Evolutionary conservation across 2,888 invertebrate species (phyloP).

Genomic region (Hirudinaria manillensis): DNA sequence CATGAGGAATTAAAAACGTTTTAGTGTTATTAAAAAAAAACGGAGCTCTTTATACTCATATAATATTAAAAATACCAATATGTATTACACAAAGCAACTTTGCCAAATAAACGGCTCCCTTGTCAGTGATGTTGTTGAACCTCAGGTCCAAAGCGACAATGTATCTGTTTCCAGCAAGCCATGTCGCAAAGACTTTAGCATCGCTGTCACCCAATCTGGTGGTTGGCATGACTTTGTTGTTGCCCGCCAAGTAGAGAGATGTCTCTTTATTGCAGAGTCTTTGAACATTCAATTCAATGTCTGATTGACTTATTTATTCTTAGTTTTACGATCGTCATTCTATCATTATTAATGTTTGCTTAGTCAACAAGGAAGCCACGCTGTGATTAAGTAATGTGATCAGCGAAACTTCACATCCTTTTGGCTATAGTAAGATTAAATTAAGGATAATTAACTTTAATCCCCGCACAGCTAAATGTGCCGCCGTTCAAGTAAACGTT

Average conservation of each 20-base stretch:
- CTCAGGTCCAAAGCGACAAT: slow-evolving; percentile 45
- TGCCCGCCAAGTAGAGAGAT: slow-evolving; percentile 21
- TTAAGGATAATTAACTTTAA: neutral
- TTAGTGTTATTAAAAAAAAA: neutral
- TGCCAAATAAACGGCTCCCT: slow-evolving; percentile 41
- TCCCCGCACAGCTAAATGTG: neutral
- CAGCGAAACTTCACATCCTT: neutral
- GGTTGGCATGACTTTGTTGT: slow-evolving; percentile 12
- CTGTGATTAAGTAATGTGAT: neutral
- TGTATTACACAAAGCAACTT: slow-evolving; percentile 14
- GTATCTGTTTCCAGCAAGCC: slow-evolving; percentile 10
- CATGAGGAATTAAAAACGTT: neutral
- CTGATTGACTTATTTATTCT: neutral
- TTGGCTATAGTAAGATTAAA: neutral
- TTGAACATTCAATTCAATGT: neutral
- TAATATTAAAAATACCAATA: neutral
- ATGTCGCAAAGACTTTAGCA: neutral
- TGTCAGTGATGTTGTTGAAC: slow-evolving; percentile 52
- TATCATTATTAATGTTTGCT: too few species aligned
- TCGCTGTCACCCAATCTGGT: slow-evolving; percentile 13
- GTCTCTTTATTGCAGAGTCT: slow-evolving; percentile 24
- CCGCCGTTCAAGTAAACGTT: neutral
- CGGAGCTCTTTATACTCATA: neutral
- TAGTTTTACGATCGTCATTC: neutral
- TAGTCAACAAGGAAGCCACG: neutral